Conservation (phyloP, 2,797 vertebrate species). For the Semaprochilodus insignis region DNA sequence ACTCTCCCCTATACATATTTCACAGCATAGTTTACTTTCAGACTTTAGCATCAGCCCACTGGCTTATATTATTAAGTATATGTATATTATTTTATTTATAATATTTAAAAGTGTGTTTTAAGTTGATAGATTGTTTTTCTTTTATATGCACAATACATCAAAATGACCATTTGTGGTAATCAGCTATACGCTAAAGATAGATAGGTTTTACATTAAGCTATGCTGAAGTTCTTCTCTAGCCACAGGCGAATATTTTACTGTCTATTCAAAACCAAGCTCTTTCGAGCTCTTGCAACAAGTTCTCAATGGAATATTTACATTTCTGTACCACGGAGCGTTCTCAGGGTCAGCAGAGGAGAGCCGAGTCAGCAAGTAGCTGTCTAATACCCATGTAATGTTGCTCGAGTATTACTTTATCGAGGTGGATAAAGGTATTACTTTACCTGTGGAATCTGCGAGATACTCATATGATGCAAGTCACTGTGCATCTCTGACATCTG, state of each 20-base stretch:
- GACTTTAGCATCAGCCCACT: no score
- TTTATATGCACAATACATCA: background rate
- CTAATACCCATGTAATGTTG: background rate
- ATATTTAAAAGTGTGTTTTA: no score
- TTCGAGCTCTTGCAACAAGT: background rate
- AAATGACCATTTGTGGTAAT: background rate
- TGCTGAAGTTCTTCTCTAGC: no score
- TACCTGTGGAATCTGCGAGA: constrained; percentile 5
- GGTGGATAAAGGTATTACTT: no score
- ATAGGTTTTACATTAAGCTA: background rate
- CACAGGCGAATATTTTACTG: no score
- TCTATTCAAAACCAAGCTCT: no score
- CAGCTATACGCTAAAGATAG: background rate
- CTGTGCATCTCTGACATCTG: constrained; percentile 3
- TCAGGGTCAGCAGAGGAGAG: background rate
- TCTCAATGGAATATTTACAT: background rate
- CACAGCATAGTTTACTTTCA: no score
- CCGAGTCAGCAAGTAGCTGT: background rate
- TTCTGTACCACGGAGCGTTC: background rate
- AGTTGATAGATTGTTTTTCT: background rate
- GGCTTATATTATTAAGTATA: no score
- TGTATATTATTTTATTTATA: no score
- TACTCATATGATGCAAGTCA: background rate
- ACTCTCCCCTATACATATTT: no score
- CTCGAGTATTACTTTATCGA: background rate